Base-by-base conservation (phyloP, 2,113 vertebrate species). In the Prietella phreatophila region DNA sequence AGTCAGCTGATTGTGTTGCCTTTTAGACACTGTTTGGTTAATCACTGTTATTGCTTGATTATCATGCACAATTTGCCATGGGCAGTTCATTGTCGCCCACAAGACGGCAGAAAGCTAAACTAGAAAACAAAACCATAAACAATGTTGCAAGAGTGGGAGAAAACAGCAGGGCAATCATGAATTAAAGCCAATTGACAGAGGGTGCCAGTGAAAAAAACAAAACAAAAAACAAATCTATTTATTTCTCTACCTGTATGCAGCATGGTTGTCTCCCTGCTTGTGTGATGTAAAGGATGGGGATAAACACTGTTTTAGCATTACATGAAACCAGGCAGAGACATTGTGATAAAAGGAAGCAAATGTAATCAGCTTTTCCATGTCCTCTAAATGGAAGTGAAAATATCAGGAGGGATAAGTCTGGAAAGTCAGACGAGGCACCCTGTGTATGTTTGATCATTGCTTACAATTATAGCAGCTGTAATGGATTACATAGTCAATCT, bases 171-270 rank as follows among this genome's bases (percentile, higher is more conserved):
- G 92, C 92, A 93, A 89, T 91, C 93, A 85, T 91, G 90, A 91
- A 90, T 94, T 93, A 89, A 90, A 91, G 89, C 90, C 86, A 93
- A 93, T 90, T 92, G 93, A 93, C 87, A 61, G 80, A 81, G 81
- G 82, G 88, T 93, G 92, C 88, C 90, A 73, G 92, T 93, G 93
- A 4, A 9, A 22, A 33, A 30, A 30, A 56, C 9, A 89, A 84
- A 87, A 7, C 5, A 47, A 85, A 7, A 85, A 85, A 91, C 87
- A 92, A 85, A 88, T 87, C 87, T 91, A 90, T 93, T 93, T 93
- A 91, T 94, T 92, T 83, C 88, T 78, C 82, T 84, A 87, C 87
- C 85, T 91, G 89, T 13, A 63, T 89, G 82, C 22, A 86, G 90
- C 85, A 87, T 91, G 82, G 58, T 90, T 93, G 92, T 91, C 91